These are phyloP conservation scores for Rhadinocentrus ornatus DNA, from an alignment of 2,797 vertebrate genomes.

Conservation along the genomic window DNA sequence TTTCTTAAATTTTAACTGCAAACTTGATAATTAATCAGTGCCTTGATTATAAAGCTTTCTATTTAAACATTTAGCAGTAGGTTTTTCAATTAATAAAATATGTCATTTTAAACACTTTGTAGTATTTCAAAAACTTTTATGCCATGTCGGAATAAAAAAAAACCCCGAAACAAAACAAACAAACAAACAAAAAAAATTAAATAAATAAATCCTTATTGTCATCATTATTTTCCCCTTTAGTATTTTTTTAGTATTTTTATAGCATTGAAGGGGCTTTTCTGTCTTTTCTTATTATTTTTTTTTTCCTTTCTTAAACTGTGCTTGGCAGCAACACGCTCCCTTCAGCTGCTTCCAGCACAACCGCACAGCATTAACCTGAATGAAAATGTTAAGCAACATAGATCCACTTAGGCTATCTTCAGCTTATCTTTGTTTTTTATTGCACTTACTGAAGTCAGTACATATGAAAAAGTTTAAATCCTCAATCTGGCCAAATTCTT, in stretches of 20 bases:
- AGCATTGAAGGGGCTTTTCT: slow-evolving; percentile 25
- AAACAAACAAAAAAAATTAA: too few species aligned
- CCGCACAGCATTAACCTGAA: slow-evolving; percentile 35
- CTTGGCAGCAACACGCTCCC: slow-evolving; percentile 42
- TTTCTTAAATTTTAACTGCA: not conserved
- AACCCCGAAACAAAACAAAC: not conserved
- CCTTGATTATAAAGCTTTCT: not conserved
- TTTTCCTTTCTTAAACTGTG: slow-evolving; percentile 28
- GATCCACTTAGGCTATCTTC: slow-evolving; percentile 35
- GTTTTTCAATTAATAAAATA: not conserved
- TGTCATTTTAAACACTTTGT: too few species aligned
- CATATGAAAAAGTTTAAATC: slow-evolving; percentile 69
- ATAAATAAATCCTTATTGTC: not conserved
- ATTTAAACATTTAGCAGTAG: not conserved
- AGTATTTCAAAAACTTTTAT: too few species aligned
- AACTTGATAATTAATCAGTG: not conserved
- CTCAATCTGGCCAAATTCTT: slow-evolving; percentile 54
- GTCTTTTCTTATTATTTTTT: too few species aligned
- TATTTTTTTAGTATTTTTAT: not conserved
- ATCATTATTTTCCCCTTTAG: not conserved
- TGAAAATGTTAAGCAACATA: slow-evolving; percentile 44
- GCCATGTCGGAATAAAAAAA: not conserved
- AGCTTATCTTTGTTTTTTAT: slow-evolving; percentile 44
- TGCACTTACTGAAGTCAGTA: slow-evolving; percentile 55
- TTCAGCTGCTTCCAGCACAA: slow-evolving; percentile 43